These are phyloP conservation scores for Pomatorhinus ruficollis DNA, from an alignment of 2,113 vertebrate species.

Conservation along the genomic window DNA sequence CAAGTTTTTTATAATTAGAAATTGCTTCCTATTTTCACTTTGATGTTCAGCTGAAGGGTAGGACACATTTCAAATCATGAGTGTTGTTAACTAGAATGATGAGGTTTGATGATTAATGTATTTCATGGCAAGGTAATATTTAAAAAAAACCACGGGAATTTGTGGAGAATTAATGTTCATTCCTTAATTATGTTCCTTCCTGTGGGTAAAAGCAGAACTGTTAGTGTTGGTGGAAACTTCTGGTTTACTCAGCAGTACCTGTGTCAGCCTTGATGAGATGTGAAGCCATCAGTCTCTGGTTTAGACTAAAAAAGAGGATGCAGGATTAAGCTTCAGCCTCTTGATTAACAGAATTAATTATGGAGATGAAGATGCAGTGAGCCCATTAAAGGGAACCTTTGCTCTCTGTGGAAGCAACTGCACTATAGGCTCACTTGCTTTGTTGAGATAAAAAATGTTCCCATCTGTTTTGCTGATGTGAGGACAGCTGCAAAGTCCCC, in stretches of 20 bases:
- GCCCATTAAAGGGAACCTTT: slow-evolving; percentile 17
- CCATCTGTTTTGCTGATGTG: slow-evolving; percentile 27
- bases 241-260: not conserved
- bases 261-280: not conserved
- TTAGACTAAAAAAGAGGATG: not conserved
- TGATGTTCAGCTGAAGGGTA: not conserved
- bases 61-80: not conserved
- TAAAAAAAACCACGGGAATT: not conserved
- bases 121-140: not conserved
- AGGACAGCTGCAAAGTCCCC: not conserved
- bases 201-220: not conserved
- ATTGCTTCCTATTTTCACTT: not conserved
- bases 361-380: not conserved
- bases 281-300: not conserved
- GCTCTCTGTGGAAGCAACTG: not conserved
- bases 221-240: not conserved
- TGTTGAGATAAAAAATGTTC: not conserved
- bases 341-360: slow-evolving; percentile 36
- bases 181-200: not conserved
- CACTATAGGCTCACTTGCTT: not conserved
- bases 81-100: not conserved
- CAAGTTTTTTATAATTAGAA: not conserved
- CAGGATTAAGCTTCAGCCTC: not conserved
- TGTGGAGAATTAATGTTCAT: not conserved
- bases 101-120: not conserved